phyloP scores from a whole-genome alignment of 2,888 invertebrate species.

The Synanthedon myopaeformis region DNA sequence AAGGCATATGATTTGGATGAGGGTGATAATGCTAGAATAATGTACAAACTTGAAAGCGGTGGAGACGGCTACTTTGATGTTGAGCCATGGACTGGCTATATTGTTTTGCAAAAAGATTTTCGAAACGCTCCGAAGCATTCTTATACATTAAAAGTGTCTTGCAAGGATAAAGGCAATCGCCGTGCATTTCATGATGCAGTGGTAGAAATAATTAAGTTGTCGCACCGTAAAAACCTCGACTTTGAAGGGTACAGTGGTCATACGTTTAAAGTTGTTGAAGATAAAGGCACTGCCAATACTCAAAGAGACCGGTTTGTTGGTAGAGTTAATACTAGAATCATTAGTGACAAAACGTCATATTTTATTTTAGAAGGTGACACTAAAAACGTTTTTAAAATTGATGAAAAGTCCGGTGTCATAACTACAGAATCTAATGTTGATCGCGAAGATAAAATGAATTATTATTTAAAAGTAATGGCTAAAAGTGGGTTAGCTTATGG shows the following conservation, averaged over 20 bases:
- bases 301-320: constrained; percentile 81
- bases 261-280: constrained; percentile 86
- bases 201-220: constrained; percentile 83
- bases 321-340: constrained; percentile 73
- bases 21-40: constrained; percentile 87
- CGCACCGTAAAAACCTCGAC: constrained; percentile 77
- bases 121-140: constrained; percentile 75
- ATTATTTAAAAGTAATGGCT: constrained; percentile 85
- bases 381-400: constrained; percentile 81
- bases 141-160: constrained; percentile 81
- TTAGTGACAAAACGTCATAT: constrained; percentile 78
- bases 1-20: constrained; percentile 88
- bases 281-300: constrained; percentile 74
- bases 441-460: constrained; percentile 82
- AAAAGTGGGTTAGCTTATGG: constrained; percentile 81
- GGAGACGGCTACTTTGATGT: constrained; percentile 84
- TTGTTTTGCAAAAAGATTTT: constrained; percentile 76
- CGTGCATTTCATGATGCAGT: constrained; percentile 79
- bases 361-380: constrained; percentile 86
- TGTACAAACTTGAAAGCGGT: constrained; percentile 82
- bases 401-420: constrained; percentile 82
- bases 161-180: constrained; percentile 84
- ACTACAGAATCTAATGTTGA: constrained; percentile 84
- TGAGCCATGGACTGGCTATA: constrained; percentile 81
- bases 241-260: constrained; percentile 84